Conservation (phyloP, 2,888 invertebrate species). For the Hedya salicella region DNA sequence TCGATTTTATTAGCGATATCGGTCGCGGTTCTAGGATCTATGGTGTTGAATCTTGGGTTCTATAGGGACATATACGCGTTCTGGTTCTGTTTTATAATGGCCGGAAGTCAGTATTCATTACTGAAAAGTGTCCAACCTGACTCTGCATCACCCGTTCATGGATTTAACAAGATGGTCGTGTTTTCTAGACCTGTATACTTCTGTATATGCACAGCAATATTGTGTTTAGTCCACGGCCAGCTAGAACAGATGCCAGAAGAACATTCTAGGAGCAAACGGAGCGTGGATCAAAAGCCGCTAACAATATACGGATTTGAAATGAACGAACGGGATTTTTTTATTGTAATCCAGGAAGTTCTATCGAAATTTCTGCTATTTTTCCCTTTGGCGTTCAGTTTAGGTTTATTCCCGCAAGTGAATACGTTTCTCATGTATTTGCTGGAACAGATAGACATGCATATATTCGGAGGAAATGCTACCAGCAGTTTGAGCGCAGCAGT, state of each 20-base stretch:
- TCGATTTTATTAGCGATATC: slow-evolving; percentile 93
- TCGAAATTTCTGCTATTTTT: slow-evolving; percentile 94
- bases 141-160: slow-evolving; percentile 99
- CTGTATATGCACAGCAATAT: slow-evolving; percentile 89
- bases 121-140: slow-evolving; percentile 99
- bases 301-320: slow-evolving; percentile 79
- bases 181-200: slow-evolving; percentile 98
- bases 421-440: slow-evolving; percentile 98
- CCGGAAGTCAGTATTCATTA: slow-evolving; percentile 98
- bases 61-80: slow-evolving; percentile 97
- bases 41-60: slow-evolving; percentile 92
- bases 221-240: slow-evolving; percentile 77
- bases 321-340: slow-evolving; percentile 85
- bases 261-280: slow-evolving; percentile 64
- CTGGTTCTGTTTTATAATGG: slow-evolving; percentile 98
- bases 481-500: slow-evolving; percentile 93
- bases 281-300: slow-evolving; percentile 65
- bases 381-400: slow-evolving; percentile 97
- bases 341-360: slow-evolving; percentile 89
- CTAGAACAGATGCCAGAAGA: slow-evolving; percentile 64
- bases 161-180: slow-evolving; percentile 97
- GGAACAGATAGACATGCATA: slow-evolving; percentile 96
- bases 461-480: slow-evolving; percentile 95
- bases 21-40: slow-evolving; percentile 94
- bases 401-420: slow-evolving; percentile 98